Evolutionary conservation across 2,113 vertebrate genomes (phyloP), one percentile per base, ranked within the genome.

Genomic region (Petromus typicus): DNA sequence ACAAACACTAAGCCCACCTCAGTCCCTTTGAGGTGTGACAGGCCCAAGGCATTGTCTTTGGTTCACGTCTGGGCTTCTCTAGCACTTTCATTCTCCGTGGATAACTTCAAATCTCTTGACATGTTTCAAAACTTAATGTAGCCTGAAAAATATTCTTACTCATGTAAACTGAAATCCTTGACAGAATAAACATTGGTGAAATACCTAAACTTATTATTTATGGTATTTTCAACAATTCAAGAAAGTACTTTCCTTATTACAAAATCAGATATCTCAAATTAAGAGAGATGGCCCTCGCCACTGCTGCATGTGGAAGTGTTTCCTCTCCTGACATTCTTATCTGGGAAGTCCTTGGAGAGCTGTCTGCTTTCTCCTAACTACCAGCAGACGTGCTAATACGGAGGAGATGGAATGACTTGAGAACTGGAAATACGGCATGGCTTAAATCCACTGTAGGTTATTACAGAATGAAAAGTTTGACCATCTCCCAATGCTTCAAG

Each of bases 401-500:
- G 45, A 61, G 25, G 51, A 80, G 30, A 78, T n/a, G 10, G 84
- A 84, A 67, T 73, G 23, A 90, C 63, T 64, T 87, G 37, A 91
- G 81, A 86, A 54, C 22, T 34, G 64, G 71, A 85, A 69, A 64
- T 81, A 40, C 45, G 75, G 45, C 27, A 85, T 27, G 22, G 82
- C 82, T 96, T 86, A 91, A 95, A 96, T 97, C 48, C 32, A 94
- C 48, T 4, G 48, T 51, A 30, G 64, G 57, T 93, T 96, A 91
- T 92, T 93, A 89, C 12, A 59, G 61, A 91, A 92, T 89, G 57
- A 61, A 90, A 96, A 96, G 76, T 79, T 96, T 90, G 54, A 92
- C 82, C 61, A 81, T 86, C 71, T 96, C 95, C 96, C 91, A 94
- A 93, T 79, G 66, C 64, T 43, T 95, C 88, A 86, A 90, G 43